Evolutionary conservation across 2,888 invertebrate species (phyloP).

Genomic region (Eugnorisma glareosa): DNA sequence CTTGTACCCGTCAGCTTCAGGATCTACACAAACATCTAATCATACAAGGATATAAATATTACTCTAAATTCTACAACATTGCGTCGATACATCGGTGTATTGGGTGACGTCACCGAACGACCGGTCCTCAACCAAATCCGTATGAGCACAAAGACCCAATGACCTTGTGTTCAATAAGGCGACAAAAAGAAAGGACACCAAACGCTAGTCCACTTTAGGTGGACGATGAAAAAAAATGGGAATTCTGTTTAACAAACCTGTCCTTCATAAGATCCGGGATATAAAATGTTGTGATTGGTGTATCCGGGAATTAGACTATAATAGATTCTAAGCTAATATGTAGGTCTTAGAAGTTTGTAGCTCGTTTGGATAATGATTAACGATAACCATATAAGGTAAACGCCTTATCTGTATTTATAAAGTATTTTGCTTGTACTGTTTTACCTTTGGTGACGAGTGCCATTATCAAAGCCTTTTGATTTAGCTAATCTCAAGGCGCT

Average conservation of each 20-base stretch:
- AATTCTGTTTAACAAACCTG: constrained; percentile 33
- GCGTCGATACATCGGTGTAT: constrained; percentile 27
- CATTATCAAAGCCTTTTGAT: neutral
- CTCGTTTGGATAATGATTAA: constrained; percentile 2
- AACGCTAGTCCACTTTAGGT: constrained; percentile 19
- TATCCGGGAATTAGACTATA: constrained; percentile 19
- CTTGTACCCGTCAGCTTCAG: neutral
- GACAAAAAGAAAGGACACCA: constrained; percentile 56
- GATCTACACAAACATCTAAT: constrained; percentile 25
- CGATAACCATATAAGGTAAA: neutral
- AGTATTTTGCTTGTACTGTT: neutral
- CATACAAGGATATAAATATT: constrained; percentile 28
- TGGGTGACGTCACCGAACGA: constrained; percentile 57
- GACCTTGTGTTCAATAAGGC: constrained; percentile 55
- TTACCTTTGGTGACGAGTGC: neutral
- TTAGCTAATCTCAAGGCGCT: neutral
- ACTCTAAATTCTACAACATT: constrained; percentile 45
- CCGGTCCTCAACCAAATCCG: constrained; percentile 55
- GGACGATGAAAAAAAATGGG: constrained; percentile 47
- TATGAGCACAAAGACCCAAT: constrained; percentile 56
- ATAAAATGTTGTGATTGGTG: neutral
- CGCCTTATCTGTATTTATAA: neutral
- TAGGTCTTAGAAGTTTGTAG: neutral
- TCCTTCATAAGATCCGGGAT: constrained; percentile 32
- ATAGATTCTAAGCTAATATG: neutral